Percentiles rank a stretch among this genome's conserved stretches.
phyloP scores from a whole-genome alignment of 2,888 invertebrate genomes.

The Caenorhabditis sp. region DNA sequence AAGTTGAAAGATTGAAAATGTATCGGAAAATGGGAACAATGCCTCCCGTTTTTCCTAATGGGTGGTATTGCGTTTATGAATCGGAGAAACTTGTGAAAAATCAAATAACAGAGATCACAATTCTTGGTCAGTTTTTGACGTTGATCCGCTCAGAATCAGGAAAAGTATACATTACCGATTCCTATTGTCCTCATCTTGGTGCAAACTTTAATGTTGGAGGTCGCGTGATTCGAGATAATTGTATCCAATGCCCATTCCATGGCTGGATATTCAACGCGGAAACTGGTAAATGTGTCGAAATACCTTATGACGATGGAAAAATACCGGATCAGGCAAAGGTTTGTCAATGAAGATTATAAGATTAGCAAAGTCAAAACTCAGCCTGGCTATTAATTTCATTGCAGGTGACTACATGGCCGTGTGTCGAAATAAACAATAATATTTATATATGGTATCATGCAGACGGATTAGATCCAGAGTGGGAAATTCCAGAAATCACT shows the following conservation, averaged over 20 bases:
- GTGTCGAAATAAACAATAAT: slow-evolving; percentile 79
- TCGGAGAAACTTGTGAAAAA: slow-evolving; percentile 76
- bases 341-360: neutral
- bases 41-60: slow-evolving; percentile 88
- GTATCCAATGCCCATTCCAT: slow-evolving; percentile 88
- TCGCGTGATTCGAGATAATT: slow-evolving; percentile 75
- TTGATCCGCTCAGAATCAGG: slow-evolving; percentile 79
- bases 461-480: slow-evolving; percentile 79
- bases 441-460: slow-evolving; percentile 86
- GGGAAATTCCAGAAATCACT: slow-evolving; percentile 77
- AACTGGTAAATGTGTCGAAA: slow-evolving; percentile 80
- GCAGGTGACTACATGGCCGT: slow-evolving; percentile 78
- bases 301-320: slow-evolving; percentile 78
- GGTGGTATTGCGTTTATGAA: slow-evolving; percentile 85
- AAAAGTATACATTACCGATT: slow-evolving; percentile 80
- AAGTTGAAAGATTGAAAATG: slow-evolving; percentile 45
- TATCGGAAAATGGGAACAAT: slow-evolving; percentile 75
- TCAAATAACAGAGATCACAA: slow-evolving; percentile 77
- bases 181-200: slow-evolving; percentile 89
- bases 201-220: slow-evolving; percentile 86
- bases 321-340: slow-evolving; percentile 78
- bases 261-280: slow-evolving; percentile 83
- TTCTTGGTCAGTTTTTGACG: slow-evolving; percentile 80
- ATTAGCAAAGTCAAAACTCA: no score
- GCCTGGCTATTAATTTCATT: neutral